Conservation (phyloP, 2,113 vertebrate species). For the Anguilla japonica region DNA sequence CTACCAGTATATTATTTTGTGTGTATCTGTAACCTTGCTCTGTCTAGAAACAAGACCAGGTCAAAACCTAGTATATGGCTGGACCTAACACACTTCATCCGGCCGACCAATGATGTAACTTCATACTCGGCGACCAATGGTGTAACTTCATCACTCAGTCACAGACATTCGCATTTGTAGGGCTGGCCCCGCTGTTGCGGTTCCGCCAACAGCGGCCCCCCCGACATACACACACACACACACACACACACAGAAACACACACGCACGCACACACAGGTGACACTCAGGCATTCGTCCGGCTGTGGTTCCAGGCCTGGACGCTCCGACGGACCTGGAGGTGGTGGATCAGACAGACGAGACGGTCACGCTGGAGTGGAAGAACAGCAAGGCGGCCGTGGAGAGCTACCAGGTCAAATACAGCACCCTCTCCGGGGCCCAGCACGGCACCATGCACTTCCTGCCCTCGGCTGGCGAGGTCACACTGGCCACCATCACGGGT, state of each 20-base stretch:
- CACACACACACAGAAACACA: not conserved
- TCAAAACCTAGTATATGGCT: no score
- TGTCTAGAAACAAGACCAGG: no score
- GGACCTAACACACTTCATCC: no score
- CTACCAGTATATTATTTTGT: no score
- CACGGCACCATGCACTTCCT: constrained; percentile 80
- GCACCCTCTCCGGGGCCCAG: constrained; percentile 82
- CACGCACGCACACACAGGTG: not conserved
- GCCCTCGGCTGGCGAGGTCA: constrained; percentile 70
- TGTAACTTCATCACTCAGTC: no score
- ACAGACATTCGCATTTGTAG: no score
- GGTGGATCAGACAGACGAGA: constrained; percentile 81
- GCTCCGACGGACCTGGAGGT: constrained; percentile 76
- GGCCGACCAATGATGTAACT: no score
- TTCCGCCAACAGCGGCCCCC: no score
- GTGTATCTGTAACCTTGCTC: no score
- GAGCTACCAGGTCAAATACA: constrained; percentile 85
- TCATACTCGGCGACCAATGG: no score
- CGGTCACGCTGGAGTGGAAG: constrained; percentile 86
- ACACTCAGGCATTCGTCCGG: not conserved
- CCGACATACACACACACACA: not conserved
- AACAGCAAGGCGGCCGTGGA: constrained; percentile 78
- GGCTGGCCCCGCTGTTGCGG: no score
- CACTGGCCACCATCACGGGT: constrained; percentile 82
- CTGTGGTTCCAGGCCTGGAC: constrained; percentile 75